A percentile compares a stretch with the other conserved stretches of the same genome.
Conservation (phyloP, 1,140 invertebrate genomes). For the Cydia amplana region DNA sequence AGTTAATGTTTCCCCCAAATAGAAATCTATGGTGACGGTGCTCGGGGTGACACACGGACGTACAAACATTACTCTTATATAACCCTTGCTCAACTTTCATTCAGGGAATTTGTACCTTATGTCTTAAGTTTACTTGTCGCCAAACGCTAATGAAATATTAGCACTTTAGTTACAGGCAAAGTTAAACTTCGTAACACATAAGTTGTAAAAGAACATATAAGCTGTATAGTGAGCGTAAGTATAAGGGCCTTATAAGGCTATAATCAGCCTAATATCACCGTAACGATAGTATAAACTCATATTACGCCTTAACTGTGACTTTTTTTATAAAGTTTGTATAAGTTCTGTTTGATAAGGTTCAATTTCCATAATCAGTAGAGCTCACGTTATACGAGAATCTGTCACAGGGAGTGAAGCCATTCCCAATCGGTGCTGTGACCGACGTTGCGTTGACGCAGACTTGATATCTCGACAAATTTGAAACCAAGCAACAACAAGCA, state of each 20-base stretch:
- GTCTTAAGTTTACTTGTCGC: not conserved
- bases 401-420: conserved; percentile 65
- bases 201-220: not conserved
- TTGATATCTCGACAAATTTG: conserved; percentile 20
- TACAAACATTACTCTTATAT: conserved; percentile 6
- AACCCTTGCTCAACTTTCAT: not conserved
- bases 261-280: too few relatives aligned
- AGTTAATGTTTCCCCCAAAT: not conserved
- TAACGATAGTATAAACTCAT: too few relatives aligned
- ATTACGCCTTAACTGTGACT: not conserved
- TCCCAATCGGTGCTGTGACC: conserved; percentile 59
- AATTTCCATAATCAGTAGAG: not conserved
- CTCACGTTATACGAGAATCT: not conserved
- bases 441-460: conserved; percentile 73
- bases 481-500: conserved; percentile 28
- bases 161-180: not conserved
- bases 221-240: too few relatives aligned
- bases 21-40: conserved; percentile 28
- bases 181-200: not conserved
- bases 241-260: too few relatives aligned
- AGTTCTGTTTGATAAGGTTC: not conserved
- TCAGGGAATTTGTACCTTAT: not conserved
- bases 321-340: not conserved
- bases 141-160: not conserved
- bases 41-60: conserved; percentile 27